A percentile compares a stretch with the other conserved stretches of the same genome.
Conservation (phyloP, 2,888 invertebrate genomes). For the Entomobrya multifasciata region DNA sequence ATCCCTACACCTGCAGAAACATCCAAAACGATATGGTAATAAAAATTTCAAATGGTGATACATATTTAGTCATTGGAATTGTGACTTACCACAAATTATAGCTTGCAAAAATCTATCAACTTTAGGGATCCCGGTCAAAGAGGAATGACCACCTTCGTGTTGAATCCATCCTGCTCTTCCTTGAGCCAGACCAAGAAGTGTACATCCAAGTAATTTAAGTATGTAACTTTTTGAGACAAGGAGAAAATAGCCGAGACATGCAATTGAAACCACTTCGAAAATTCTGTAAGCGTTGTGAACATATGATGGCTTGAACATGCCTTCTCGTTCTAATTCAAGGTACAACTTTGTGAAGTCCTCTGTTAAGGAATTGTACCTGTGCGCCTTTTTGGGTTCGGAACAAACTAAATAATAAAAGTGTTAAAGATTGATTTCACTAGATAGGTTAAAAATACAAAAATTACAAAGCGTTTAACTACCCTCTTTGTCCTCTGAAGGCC, state of each 20-base stretch:
- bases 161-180: constrained; percentile 39
- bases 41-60: no score
- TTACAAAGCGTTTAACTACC: constrained; percentile 45
- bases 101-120: not conserved
- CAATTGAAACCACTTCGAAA: constrained; percentile 63
- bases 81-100: not conserved
- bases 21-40: no score
- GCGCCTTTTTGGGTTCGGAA: constrained; percentile 27
- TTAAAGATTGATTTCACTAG: no score
- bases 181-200: constrained; percentile 54
- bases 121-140: constrained; percentile 32
- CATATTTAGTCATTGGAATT: no score
- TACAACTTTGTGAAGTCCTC: constrained; percentile 74
- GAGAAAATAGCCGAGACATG: constrained; percentile 53
- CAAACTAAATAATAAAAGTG: not conserved
- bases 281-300: constrained; percentile 61
- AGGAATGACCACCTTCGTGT: constrained; percentile 47
- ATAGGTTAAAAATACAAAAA: not conserved
- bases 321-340: constrained; percentile 72
- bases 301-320: constrained; percentile 70
- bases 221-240: constrained; percentile 28
- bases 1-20: not conserved
- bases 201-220: constrained; percentile 65
- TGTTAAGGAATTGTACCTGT: constrained; percentile 65
- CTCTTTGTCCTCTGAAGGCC: constrained; percentile 68